These are phyloP conservation scores for Nasalis larvatus DNA, from an alignment of 2,113 vertebrate species.

Conservation along the genomic window DNA sequence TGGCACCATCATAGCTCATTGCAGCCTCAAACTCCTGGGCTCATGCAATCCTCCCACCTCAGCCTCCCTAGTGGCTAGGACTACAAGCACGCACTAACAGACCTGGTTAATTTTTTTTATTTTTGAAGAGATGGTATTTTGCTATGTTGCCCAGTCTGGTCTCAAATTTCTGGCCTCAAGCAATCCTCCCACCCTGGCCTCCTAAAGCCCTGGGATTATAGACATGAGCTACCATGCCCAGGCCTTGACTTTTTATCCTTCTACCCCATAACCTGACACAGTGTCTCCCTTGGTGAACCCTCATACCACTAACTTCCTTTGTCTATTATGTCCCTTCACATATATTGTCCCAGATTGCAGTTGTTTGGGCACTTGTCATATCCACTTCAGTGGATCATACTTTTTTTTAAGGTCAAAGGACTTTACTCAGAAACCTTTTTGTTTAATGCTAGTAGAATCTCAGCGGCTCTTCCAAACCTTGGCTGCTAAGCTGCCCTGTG, in stretches of 20 bases:
- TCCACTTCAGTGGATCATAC: neutral
- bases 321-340: neutral
- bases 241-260: neutral
- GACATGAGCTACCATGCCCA: too few species aligned
- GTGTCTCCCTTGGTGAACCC: neutral
- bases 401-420: neutral
- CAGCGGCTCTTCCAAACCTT: neutral
- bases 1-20: too few species aligned
- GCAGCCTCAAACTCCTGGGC: too few species aligned
- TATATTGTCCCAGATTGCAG: neutral
- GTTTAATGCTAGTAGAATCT: neutral
- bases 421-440: neutral
- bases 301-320: neutral
- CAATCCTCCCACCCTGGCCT: too few species aligned
- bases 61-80: too few species aligned
- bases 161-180: too few species aligned
- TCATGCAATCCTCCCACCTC: too few species aligned
- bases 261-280: neutral
- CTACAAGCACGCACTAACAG: too few species aligned
- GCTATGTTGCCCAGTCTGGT: too few species aligned
- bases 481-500: neutral
- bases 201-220: too few species aligned
- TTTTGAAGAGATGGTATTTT: too few species aligned
- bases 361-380: neutral
- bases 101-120: too few species aligned